Evolutionary conservation across 2,797 vertebrate species (phyloP), one percentile per base, ranked within the genome.

Genomic region (Lagocephalus sceleratus): DNA sequence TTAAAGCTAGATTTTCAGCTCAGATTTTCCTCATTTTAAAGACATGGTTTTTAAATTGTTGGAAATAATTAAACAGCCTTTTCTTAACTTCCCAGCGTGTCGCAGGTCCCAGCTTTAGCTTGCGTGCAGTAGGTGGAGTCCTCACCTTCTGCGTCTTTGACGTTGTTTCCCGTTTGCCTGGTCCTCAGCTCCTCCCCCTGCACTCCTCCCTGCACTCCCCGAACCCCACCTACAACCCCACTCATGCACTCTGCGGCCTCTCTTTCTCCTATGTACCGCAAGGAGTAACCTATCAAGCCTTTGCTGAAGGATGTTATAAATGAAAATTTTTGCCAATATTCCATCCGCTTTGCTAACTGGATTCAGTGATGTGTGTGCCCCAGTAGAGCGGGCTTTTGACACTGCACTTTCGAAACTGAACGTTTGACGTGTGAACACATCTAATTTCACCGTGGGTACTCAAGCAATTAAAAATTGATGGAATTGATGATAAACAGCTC

Each of bases 271-370:
- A 93, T 95, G 95, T 93, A 94, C 95, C 94, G 91, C 95, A 97
- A 98, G 94, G 95, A 98, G 97, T 98, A 97, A 99, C 97, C 94
- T 98, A 97, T 94, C 90, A 92, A 96, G 94, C 95, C 94, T 99
- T 99, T 98, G 97, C 92, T 98, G 96, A 92, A 98, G 95, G 97
- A 97, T 99, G 96, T 98, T 99, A 97, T 98, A 99, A 99, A 98
- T 98, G 95, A 94, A 96, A 97, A 98, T 98, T 97, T 98, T 95
- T 90, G 91, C 77, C 91, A 90, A 91, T 80, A 90, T 97, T 97
- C 95, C 94, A 65, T 94, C 93, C 86, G 75, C 95, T 98, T 98
- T 99, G 96, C 91, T 87, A 93, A 89, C 90, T 91, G 92, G 92
- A 91, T 60, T 64, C 92, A 91, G 93, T 95, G 95, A 94, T 95